Evolutionary conservation across 2,113 vertebrate species (phyloP).

Genomic region (Notothenia rossii): DNA sequence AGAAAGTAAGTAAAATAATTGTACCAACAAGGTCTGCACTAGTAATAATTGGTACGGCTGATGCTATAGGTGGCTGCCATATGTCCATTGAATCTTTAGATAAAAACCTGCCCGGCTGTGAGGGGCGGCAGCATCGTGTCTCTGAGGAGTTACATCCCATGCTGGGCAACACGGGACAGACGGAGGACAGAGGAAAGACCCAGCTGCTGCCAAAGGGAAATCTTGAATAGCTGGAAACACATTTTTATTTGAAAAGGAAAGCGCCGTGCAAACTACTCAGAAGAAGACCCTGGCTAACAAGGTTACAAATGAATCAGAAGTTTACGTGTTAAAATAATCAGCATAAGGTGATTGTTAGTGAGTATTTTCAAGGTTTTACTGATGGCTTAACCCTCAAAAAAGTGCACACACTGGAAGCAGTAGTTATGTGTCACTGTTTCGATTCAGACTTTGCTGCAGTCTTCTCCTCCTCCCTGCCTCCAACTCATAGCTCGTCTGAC

Average conservation of each 20-base stretch:
- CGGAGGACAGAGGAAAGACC: constrained; percentile 14
- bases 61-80: constrained; percentile 32
- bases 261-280: neutral
- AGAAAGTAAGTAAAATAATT: neutral
- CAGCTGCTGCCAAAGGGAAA: constrained; percentile 30
- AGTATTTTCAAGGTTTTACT: neutral
- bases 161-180: constrained; percentile 34
- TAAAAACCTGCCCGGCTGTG: constrained; percentile 30
- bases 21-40: neutral
- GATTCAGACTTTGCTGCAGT: constrained; percentile 51
- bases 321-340: neutral
- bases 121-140: constrained; percentile 18
- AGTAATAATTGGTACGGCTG: constrained; percentile 7
- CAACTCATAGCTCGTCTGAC: constrained; percentile 62
- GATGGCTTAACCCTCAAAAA: constrained; percentile 13
- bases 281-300: neutral
- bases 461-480: constrained; percentile 54
- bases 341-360: neutral
- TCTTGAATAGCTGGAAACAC: constrained; percentile 9
- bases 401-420: constrained; percentile 33
- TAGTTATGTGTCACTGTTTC: constrained; percentile 51
- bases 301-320: no score
- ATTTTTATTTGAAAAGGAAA: neutral
- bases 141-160: constrained; percentile 38
- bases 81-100: constrained; percentile 26